Percentiles rank a stretch among this genome's conserved stretches.
Evolutionary conservation across 2,797 vertebrate species (phyloP).

Genomic region (Synanceia verrucosa): DNA sequence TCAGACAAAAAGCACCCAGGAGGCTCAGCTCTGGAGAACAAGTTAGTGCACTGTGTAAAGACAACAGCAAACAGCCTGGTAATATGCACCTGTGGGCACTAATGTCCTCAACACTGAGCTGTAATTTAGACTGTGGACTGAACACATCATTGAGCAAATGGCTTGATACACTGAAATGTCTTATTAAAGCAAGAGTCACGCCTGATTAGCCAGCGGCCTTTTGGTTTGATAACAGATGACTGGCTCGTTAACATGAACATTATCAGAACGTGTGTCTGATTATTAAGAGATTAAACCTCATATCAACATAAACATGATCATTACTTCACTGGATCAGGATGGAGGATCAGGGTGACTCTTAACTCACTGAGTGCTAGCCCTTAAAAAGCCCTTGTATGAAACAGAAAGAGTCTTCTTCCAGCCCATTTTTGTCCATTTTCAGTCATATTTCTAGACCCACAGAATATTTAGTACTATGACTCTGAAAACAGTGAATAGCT

Average conservation of each 20-base stretch:
- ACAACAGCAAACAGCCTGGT: conserved; percentile 4
- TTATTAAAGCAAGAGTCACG: conserved; percentile 40
- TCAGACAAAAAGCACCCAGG: conserved; percentile 6
- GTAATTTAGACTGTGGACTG: conserved; percentile 33
- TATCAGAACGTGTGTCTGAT: not conserved
- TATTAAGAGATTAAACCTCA: not conserved
- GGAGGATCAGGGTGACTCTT: no score
- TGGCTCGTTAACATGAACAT: conserved; percentile 15
- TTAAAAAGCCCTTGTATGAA: no score
- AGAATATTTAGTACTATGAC: no score
- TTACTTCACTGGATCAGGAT: no score
- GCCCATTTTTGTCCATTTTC: no score
- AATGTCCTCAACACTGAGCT: conserved; percentile 32
- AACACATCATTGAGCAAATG: conserved; percentile 53
- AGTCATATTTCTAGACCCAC: no score
- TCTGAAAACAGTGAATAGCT: no score
- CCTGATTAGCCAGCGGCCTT: conserved; percentile 44
- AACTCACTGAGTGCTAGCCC: no score
- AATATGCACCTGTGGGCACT: conserved; percentile 39
- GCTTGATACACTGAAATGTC: conserved; percentile 29
- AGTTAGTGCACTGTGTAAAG: conserved; percentile 14
- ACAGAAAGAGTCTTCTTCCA: no score
- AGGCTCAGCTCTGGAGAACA: conserved; percentile 12
- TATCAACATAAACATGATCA: not conserved
- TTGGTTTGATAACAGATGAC: conserved; percentile 6